Evolutionary conservation across 2,113 vertebrate genomes (phyloP).

Genomic region (Dasyprocta punctata): DNA sequence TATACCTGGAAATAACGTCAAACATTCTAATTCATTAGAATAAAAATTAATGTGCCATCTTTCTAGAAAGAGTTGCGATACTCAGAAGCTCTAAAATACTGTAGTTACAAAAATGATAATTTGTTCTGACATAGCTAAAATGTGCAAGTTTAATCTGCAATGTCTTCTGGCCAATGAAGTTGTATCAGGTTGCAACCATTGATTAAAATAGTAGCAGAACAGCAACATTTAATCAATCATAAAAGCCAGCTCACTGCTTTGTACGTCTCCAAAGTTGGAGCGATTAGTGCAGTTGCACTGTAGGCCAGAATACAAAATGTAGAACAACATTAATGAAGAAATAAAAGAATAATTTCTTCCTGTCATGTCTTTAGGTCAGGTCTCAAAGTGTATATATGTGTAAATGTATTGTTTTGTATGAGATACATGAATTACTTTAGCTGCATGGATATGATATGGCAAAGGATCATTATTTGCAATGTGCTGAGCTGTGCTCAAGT

Average conservation of each 20-base stretch:
- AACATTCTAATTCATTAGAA: slow-evolving; percentile 19
- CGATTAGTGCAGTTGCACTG: slow-evolving; percentile 61
- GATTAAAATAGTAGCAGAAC: slow-evolving; percentile 78
- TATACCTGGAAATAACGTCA: not conserved
- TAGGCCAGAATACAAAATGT: slow-evolving; percentile 64
- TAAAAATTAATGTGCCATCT: slow-evolving; percentile 25
- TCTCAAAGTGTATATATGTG: not conserved
- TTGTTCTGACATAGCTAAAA: slow-evolving; percentile 34
- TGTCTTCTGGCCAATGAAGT: slow-evolving; percentile 36
- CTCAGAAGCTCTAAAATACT: not conserved
- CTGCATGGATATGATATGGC: not conserved
- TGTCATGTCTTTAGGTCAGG: not conserved
- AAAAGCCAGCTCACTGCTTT: slow-evolving; percentile 71
- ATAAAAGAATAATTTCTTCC: not conserved
- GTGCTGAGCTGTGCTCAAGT: not conserved
- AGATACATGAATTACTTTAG: not conserved
- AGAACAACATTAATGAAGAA: not conserved
- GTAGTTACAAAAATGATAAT: slow-evolving; percentile 46
- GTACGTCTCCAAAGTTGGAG: slow-evolving; percentile 61
- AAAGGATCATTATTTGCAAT: not conserved
- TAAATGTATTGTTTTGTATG: not conserved
- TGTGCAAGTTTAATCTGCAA: slow-evolving; percentile 44
- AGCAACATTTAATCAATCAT: slow-evolving; percentile 80
- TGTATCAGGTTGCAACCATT: slow-evolving; percentile 59
- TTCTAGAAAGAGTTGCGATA: slow-evolving; percentile 34